phyloP scores from a whole-genome alignment of 2,113 vertebrate species.

The Myrmecophaga tridactyla region DNA sequence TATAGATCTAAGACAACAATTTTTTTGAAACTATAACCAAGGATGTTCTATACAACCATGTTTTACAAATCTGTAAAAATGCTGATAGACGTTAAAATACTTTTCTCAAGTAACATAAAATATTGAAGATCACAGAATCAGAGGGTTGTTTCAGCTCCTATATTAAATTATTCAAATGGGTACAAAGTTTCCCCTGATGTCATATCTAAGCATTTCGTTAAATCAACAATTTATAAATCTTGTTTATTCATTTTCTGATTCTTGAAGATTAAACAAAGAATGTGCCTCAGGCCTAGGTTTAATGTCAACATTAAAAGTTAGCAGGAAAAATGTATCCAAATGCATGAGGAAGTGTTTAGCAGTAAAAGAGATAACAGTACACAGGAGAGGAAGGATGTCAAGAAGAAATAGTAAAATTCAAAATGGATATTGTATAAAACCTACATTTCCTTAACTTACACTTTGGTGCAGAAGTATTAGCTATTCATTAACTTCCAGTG shows the following conservation, averaged over 20 bases:
- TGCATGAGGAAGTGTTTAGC: not conserved
- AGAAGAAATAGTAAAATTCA: not conserved
- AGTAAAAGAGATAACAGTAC: not conserved
- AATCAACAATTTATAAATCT: constrained; percentile 43
- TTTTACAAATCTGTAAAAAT: not conserved
- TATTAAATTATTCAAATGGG: not conserved
- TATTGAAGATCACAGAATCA: not conserved
- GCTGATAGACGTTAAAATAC: not conserved
- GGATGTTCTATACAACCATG: not conserved
- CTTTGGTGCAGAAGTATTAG: not conserved
- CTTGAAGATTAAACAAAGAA: constrained; percentile 40
- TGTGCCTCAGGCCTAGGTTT: not conserved
- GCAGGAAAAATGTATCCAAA: not conserved
- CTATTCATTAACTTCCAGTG: not conserved
- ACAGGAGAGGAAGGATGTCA: not conserved
- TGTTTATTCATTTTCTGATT: not conserved
- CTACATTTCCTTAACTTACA: not conserved
- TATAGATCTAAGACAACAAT: not conserved
- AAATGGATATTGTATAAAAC: not conserved
- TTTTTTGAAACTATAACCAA: not conserved
- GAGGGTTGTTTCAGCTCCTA: not conserved
- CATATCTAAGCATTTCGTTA: not conserved
- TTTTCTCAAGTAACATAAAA: not conserved
- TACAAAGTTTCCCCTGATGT: not conserved
- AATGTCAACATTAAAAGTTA: constrained; percentile 26